A percentile compares a stretch with the other conserved stretches of the same genome.
phyloP scores from a whole-genome alignment of 64 coral and sea anemone species.

The Dendronephthya gigantea region DNA sequence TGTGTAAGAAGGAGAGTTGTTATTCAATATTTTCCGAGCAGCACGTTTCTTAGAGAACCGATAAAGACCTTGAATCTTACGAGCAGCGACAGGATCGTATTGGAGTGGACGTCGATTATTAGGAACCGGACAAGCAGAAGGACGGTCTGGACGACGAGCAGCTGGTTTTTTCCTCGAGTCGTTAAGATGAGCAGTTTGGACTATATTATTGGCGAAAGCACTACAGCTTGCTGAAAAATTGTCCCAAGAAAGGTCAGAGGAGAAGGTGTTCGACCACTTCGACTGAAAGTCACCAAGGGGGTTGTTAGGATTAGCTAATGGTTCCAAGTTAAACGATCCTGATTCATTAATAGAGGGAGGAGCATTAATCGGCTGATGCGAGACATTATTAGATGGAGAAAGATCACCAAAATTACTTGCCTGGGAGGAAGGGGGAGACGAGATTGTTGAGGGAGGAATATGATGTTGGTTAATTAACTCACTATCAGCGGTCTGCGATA shows the following conservation, averaged over 20 bases:
- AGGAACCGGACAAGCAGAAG: not conserved
- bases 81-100: not conserved
- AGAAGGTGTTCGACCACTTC: not conserved
- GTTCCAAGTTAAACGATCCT: not conserved
- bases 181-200: not conserved
- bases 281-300: not conserved
- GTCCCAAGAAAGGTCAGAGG: not conserved
- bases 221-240: not conserved
- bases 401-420: not conserved
- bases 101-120: not conserved
- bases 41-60: not conserved
- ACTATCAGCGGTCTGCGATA: too few species aligned
- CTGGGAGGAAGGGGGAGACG: too few species aligned
- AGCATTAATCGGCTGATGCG: not conserved
- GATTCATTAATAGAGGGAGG: not conserved
- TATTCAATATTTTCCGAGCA: not conserved
- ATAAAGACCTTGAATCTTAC: not conserved
- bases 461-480: too few species aligned
- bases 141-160: not conserved
- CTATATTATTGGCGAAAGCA: not conserved
- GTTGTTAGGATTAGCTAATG: not conserved
- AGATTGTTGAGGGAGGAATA: too few species aligned
- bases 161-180: not conserved
- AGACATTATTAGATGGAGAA: not conserved
- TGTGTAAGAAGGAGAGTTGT: not conserved